phyloP scores from a whole-genome alignment of 2,113 vertebrate genomes.

The Melanocharis versteri region DNA sequence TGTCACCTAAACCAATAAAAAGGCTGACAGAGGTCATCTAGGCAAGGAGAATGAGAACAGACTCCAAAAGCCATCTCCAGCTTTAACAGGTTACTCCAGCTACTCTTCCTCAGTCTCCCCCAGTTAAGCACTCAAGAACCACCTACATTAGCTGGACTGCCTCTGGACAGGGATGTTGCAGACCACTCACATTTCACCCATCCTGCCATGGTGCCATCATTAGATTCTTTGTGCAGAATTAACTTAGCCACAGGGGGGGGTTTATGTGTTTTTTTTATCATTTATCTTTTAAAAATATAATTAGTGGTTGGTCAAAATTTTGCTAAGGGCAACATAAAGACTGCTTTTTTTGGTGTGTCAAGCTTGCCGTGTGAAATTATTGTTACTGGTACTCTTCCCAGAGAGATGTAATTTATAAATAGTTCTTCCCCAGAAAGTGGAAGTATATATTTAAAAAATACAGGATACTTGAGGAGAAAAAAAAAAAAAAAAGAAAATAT shows the following conservation, averaged over 20 bases:
- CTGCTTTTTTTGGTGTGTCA: not conserved
- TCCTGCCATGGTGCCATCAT: not conserved
- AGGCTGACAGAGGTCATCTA: not conserved
- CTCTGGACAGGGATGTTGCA: not conserved
- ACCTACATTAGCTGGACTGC: not conserved
- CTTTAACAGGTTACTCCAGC: not conserved
- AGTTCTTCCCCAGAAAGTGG: constrained; percentile 37
- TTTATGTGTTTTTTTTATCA: not conserved
- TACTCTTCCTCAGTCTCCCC: not conserved
- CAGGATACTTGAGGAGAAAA: constrained; percentile 16
- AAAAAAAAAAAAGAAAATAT: not conserved
- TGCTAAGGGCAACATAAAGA: not conserved
- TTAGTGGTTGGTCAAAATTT: not conserved
- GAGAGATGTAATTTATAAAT: constrained; percentile 17
- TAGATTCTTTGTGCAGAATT: not conserved
- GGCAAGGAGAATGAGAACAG: not conserved
- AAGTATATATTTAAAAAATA: constrained; percentile 40
- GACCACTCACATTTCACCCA: not conserved
- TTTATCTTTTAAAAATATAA: constrained; percentile 37
- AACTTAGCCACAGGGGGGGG: constrained; percentile 9
- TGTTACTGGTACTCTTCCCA: not conserved
- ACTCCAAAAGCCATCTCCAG: not conserved
- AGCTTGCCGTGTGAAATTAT: not conserved
- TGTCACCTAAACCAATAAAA: not conserved
- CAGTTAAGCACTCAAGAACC: not conserved